These are phyloP conservation scores for Nycticorax nycticorax DNA, from an alignment of 2,113 vertebrate genomes.

Conservation along the genomic window DNA sequence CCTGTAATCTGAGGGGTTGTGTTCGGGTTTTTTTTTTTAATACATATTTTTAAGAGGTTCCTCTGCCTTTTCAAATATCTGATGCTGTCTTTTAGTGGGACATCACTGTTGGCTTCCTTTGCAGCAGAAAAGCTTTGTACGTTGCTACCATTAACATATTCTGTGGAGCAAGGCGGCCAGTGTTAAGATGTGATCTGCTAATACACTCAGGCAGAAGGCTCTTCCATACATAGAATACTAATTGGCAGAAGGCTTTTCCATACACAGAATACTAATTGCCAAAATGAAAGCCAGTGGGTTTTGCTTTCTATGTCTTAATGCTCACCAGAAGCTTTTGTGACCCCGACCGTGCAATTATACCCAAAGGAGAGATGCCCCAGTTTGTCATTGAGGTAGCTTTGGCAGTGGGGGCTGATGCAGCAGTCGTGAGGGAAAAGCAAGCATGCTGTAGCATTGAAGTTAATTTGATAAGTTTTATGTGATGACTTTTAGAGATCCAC, in stretches of 20 bases:
- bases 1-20: background rate
- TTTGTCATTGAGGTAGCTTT: background rate
- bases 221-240: background rate
- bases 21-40: background rate
- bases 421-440: background rate
- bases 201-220: background rate
- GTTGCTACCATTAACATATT: background rate
- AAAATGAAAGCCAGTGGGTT: background rate
- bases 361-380: background rate
- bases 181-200: background rate
- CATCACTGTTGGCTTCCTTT: background rate
- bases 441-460: background rate
- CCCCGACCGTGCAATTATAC: background rate
- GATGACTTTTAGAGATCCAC: slow-evolving; percentile 3
- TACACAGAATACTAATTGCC: background rate
- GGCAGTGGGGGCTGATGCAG: background rate
- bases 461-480: slow-evolving; percentile 13
- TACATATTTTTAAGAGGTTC: background rate
- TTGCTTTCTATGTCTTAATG: background rate
- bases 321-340: background rate
- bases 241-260: background rate
- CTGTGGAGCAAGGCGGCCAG: background rate
- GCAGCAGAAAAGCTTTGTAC: background rate
- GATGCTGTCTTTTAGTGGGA: background rate
- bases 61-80: background rate